phyloP scores from a whole-genome alignment of 2,888 invertebrate species.

The Melangyna quadrimaculata region DNA sequence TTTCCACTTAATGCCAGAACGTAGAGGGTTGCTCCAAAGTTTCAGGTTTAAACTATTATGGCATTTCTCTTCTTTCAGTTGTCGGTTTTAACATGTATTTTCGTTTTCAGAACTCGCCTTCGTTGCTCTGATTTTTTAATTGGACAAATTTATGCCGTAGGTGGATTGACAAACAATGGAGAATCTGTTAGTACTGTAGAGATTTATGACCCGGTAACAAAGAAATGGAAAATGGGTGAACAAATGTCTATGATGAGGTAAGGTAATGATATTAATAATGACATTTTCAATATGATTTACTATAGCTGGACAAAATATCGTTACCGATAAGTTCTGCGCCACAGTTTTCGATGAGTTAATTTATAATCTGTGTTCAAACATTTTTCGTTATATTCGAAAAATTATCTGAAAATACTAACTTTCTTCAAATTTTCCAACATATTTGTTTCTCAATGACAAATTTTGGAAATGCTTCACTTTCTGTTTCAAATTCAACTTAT shows the following conservation, averaged over 20 bases:
- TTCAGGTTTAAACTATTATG: slow-evolving; percentile 80
- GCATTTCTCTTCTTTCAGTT: neutral
- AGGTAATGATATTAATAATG: neutral
- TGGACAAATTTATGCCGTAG: slow-evolving; percentile 93
- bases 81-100: neutral
- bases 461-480: too few relatives aligned
- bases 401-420: too few relatives aligned
- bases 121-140: slow-evolving; percentile 88
- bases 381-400: too few relatives aligned
- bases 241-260: slow-evolving; percentile 89
- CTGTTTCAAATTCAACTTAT: too few relatives aligned
- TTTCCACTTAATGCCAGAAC: slow-evolving; percentile 92
- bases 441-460: too few relatives aligned
- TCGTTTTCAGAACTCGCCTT: slow-evolving; percentile 84
- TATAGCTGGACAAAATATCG: too few relatives aligned
- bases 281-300: too few relatives aligned
- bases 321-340: too few relatives aligned
- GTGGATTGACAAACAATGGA: slow-evolving; percentile 91
- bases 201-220: slow-evolving; percentile 87
- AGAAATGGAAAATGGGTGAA: slow-evolving; percentile 88
- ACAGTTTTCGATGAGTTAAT: too few relatives aligned
- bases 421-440: too few relatives aligned
- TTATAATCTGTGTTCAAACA: too few relatives aligned
- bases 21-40: slow-evolving; percentile 88
- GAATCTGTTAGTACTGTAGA: slow-evolving; percentile 93